Evolutionary conservation across 1,140 invertebrate species (phyloP), one percentile per base, ranked within the genome.

Genomic region (Mactra quadrangularis): DNA sequence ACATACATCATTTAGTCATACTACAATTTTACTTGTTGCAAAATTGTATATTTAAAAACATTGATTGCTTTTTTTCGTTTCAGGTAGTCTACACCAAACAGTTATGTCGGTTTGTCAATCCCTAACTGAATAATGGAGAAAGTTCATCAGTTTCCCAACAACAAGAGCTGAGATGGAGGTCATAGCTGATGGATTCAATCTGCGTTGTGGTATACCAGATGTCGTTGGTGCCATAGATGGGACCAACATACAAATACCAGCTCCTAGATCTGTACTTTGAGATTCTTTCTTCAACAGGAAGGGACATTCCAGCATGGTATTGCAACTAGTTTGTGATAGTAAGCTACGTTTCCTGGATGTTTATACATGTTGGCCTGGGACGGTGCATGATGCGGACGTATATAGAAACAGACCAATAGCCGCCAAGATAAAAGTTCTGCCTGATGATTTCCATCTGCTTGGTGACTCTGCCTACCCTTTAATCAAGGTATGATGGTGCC

Each of bases 251-350:
- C 57, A 66, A 27, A 64, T 57, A 2, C 6, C 75, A 57, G 83
- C 68, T 47, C 70, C 70, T 1, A 35, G 38, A 15, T 41, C 70
- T 19, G 70, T 31, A 35, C 50, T 38, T n/a, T 2, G 79, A 7
- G 78, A 71, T n/a, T 68, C 41, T 3, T 83, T 77, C 52, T 77
- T 82, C 19, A 66, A 62, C 29, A 2, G 78, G 13, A 81, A 75
- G 53, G 81, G 76, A 27, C 71, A 7, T 41, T 41, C 38, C 22
- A 52, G 68, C 15, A 78, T 85, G 11, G 31, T 79, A 47, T 70
- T 85, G 27, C 81, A 85, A 64, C 79, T 59, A 35, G 85, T 84
- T 0, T 84, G 82, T 68, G 82, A 83, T 33, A 45, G 33, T 9
- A 33, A 38, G 62, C 13, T 84, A 22, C 59, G 38, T 31, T 81